Conservation (phyloP, 2,797 vertebrate species). For the Capromys pilorides region DNA sequence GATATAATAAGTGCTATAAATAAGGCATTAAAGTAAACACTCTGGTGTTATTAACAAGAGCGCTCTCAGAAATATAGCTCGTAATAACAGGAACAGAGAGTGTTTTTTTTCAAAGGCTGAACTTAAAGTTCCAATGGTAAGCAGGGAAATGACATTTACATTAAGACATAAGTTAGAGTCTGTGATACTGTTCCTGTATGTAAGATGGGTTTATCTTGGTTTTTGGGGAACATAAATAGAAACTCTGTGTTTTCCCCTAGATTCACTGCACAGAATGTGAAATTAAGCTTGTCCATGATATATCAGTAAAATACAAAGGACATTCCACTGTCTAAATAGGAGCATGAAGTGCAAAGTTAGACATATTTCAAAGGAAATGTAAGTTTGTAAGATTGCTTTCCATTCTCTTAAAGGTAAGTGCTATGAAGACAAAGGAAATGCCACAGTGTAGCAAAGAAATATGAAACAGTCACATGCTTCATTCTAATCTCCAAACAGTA, state of each 20-base stretch:
- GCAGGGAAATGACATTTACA: conserved; percentile 79
- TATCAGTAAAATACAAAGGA: conserved; percentile 14
- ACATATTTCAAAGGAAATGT: background rate
- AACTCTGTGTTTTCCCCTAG: conserved; percentile 57
- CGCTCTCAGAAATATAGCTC: conserved; percentile 74
- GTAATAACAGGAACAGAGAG: conserved; percentile 73
- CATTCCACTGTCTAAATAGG: background rate
- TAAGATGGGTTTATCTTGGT: conserved; percentile 79
- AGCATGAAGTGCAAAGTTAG: background rate
- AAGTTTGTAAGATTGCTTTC: conserved; percentile 49
- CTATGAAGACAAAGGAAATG: background rate
- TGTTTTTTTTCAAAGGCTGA: conserved; percentile 74
- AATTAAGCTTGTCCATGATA: conserved; percentile 25
- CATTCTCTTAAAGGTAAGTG: background rate
- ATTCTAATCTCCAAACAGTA: background rate
- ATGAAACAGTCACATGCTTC: background rate
- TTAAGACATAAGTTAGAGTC: conserved; percentile 78
- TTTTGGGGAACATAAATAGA: conserved; percentile 59
- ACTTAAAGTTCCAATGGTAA: conserved; percentile 76
- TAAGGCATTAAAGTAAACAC: conserved; percentile 69
- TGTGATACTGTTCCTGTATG: conserved; percentile 74
- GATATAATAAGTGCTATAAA: conserved; percentile 61
- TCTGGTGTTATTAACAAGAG: conserved; percentile 80
- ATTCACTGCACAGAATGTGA: conserved; percentile 27
- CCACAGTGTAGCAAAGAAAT: background rate